Evolutionary conservation across 1,140 invertebrate genomes (phyloP).

Genomic region (Latrodectus geometricus): DNA sequence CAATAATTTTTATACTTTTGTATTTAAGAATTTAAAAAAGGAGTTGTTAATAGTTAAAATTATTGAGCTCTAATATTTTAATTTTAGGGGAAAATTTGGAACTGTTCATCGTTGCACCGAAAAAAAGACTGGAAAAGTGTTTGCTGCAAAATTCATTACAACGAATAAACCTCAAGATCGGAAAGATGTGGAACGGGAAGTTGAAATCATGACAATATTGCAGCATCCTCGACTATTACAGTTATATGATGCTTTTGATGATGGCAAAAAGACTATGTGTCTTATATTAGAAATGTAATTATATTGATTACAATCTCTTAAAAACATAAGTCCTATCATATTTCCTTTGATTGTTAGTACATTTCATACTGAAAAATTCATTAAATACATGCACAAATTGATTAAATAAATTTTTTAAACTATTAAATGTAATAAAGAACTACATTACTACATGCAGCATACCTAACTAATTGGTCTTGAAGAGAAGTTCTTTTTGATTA

Average conservation of each 20-base stretch:
- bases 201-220: constrained; percentile 94
- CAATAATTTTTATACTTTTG: too few relatives aligned
- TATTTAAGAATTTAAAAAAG: too few relatives aligned
- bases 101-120: constrained; percentile 94
- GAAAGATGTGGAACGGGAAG: constrained; percentile 91
- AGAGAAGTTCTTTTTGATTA: too few relatives aligned
- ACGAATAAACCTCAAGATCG: constrained; percentile 86
- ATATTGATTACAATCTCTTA: constrained; percentile 1
- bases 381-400: too few relatives aligned
- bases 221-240: constrained; percentile 95
- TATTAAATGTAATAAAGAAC: too few relatives aligned
- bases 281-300: constrained; percentile 97
- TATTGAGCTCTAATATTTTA: too few relatives aligned
- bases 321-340: not conserved
- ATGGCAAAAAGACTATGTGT: constrained; percentile 88
- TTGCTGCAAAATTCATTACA: constrained; percentile 94
- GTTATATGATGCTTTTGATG: constrained; percentile 94
- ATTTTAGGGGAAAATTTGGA: constrained; percentile 95
- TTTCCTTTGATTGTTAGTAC: not conserved
- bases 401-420: too few relatives aligned
- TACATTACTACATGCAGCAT: too few relatives aligned
- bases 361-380: not conserved
- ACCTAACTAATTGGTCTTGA: too few relatives aligned
- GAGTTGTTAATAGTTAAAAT: too few relatives aligned
- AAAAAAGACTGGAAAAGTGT: constrained; percentile 80